Evolutionary conservation across 2,888 invertebrate species (phyloP), one percentile per base, ranked within the genome.

Genomic region (Euzophera pinguis): DNA sequence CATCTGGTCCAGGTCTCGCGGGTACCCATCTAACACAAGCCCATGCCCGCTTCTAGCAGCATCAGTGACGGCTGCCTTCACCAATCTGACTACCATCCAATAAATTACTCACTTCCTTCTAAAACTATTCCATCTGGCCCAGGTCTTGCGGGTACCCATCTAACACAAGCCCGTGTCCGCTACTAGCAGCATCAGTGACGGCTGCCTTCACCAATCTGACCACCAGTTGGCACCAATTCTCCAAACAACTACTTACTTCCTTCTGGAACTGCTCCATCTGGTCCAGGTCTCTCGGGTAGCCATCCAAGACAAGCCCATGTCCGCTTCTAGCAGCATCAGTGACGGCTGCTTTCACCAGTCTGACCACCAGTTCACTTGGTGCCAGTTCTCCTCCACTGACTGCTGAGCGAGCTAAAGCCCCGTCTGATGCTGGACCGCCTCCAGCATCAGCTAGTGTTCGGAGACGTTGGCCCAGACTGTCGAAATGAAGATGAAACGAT

Each of bases 111-210:
- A 47, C 37, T 10, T 47, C 37, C 6, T 10, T 35, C n/a, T 47
- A 17, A 37, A 37, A 47, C 3, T 94, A 93, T 50, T 93, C 92
- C 63, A 97, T 95, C 89, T 99, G 99, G 47, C 94, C 93, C 75
- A 97, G 88, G 71, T 98, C 97, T 53, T 99, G 91, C 0, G 99
- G 99, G 78, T 96, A 99, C 0, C 99, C 99, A 70, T 99, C 99
- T 52, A 99, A 93, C 53, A 99, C 93, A 54, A 98, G 94, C 3
- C 98, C 98, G 14, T 93, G 93, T 7, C 92, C 93, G 37, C 86
- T 84, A 56, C 93, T 82, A 1, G 87, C 81, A 0, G 84, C 84
- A 38, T 92, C 92, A 0, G 71, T 74, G 59, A 96, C 91, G 27
- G 95, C 94, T 1, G 88, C 92, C 54, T 95, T 94, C 47, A 99